Conservation (phyloP, 2,888 invertebrate species). For the Acleris sparsana region DNA sequence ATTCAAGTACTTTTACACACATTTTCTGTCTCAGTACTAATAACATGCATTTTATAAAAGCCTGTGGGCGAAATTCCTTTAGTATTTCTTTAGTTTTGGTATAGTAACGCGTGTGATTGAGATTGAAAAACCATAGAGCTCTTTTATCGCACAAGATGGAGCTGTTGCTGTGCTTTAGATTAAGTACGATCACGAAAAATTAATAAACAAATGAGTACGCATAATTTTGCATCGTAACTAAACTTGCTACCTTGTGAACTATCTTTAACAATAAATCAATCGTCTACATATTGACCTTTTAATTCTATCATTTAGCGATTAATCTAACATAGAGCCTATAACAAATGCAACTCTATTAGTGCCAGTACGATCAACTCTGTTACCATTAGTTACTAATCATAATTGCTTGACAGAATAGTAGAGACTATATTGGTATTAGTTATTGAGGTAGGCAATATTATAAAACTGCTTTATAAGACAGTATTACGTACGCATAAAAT, state of each 20-base stretch:
- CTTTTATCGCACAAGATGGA: too few relatives aligned
- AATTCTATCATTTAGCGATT: conserved; percentile 2
- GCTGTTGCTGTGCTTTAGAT: too few relatives aligned
- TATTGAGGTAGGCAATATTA: neutral
- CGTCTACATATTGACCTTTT: conserved; percentile 6
- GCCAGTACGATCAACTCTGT: neutral
- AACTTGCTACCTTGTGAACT: neutral
- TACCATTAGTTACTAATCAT: neutral
- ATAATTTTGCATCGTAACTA: too few relatives aligned
- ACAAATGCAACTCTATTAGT: neutral
- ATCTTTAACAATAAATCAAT: conserved; percentile 15
- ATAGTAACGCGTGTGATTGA: too few relatives aligned
- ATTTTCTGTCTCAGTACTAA: too few relatives aligned
- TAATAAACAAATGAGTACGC: too few relatives aligned
- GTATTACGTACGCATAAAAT: neutral
- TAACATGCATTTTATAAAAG: too few relatives aligned
- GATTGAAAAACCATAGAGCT: too few relatives aligned
- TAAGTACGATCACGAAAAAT: too few relatives aligned
- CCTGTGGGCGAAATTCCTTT: too few relatives aligned
- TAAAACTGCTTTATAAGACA: neutral
- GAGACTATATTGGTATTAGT: neutral
- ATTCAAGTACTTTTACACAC: too few relatives aligned
- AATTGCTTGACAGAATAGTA: neutral
- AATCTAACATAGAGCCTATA: conserved; percentile 6
- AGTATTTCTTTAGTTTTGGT: too few relatives aligned